These are phyloP conservation scores for cat (Felis catus) DNA, from an alignment of 2,113 vertebrate species.

Conservation along the genomic window DNA sequence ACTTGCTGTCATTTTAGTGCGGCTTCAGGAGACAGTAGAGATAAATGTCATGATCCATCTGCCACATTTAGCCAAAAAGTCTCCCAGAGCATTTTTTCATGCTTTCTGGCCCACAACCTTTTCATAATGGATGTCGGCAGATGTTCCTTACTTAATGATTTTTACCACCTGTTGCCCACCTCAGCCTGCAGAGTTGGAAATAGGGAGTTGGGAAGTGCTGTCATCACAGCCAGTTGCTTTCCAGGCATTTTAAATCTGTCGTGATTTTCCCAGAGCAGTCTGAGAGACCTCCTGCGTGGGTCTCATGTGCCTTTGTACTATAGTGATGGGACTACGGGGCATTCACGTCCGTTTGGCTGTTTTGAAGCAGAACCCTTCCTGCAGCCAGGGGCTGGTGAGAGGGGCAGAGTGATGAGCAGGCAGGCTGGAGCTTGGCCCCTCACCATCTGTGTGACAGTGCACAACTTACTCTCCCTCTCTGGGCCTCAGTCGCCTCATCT, in stretches of 20 bases:
- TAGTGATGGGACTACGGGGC: background rate
- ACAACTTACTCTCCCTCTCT: background rate
- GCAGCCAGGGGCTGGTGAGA: background rate
- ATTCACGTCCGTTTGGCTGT: background rate
- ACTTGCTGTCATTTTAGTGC: background rate
- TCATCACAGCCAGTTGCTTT: background rate
- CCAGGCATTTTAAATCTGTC: conserved; percentile 10
- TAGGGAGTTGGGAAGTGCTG: background rate
- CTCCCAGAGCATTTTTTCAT: background rate
- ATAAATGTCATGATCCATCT: background rate
- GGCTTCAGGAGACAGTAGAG: background rate
- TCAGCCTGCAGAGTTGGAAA: background rate
- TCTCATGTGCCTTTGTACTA: background rate
- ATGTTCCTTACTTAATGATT: background rate
- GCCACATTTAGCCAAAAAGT: background rate
- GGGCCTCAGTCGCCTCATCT: background rate
- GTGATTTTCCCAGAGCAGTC: background rate
- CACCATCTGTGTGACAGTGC: background rate
- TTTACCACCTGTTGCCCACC: conserved; percentile 15
- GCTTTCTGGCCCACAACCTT: background rate
- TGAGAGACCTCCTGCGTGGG: background rate
- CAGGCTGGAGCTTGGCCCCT: background rate
- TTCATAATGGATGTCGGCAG: background rate
- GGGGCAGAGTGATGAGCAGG: background rate
- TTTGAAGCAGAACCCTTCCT: background rate